Evolutionary conservation across 2,797 vertebrate genomes (phyloP).

Genomic region (Cirrhinus molitorella): DNA sequence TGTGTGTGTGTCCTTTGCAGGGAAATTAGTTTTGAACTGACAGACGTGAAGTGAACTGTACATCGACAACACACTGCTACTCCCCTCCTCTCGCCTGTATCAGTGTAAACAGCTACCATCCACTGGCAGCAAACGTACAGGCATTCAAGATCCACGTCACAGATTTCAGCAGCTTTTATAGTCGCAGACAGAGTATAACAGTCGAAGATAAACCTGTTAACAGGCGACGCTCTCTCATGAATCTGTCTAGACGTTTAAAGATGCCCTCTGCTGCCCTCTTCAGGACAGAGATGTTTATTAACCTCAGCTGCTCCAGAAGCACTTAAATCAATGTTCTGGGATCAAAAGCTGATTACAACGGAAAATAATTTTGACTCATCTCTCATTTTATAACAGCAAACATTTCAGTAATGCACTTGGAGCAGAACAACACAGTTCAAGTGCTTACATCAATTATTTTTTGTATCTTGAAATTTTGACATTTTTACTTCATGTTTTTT

Average conservation of each 20-base stretch:
- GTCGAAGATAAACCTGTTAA: slow-evolving; percentile 29
- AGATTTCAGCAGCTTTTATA: background rate
- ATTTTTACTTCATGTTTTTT: no score
- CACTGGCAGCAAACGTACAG: slow-evolving; percentile 8
- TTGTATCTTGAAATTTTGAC: no score
- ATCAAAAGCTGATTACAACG: background rate
- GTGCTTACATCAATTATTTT: background rate
- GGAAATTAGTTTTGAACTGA: slow-evolving; percentile 38
- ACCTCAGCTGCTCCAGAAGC: background rate
- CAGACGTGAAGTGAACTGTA: slow-evolving; percentile 29
- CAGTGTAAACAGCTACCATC: background rate
- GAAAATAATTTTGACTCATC: no score
- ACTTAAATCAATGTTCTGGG: background rate
- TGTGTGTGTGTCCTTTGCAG: slow-evolving; percentile 13
- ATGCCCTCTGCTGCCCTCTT: slow-evolving; percentile 52
- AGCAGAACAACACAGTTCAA: background rate
- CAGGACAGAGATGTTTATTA: slow-evolving; percentile 2
- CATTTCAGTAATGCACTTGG: background rate
- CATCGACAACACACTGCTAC: slow-evolving; percentile 13
- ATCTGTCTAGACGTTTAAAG: background rate
- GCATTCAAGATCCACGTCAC: background rate
- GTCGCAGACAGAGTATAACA: background rate
- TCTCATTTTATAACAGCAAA: background rate
- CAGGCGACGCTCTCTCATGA: background rate
- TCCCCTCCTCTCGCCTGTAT: background rate